Conservation (phyloP, 2,113 vertebrate species). For the human region DNA sequence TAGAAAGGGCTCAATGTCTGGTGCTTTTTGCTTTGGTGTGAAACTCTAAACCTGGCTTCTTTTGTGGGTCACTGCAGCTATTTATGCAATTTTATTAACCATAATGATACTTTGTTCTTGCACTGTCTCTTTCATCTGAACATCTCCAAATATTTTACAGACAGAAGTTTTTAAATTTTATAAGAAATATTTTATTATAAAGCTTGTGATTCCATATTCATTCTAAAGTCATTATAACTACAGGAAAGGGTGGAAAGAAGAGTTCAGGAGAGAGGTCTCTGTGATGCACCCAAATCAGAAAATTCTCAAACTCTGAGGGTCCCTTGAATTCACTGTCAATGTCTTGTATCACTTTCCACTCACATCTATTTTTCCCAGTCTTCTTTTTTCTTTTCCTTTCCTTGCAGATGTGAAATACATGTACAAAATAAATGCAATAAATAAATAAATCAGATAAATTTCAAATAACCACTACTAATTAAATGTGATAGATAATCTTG, state of each 20-base stretch:
- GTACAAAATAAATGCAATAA: not conserved
- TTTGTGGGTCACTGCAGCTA: not conserved
- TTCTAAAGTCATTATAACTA: not conserved
- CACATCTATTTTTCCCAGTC: not conserved
- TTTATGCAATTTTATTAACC: not conserved
- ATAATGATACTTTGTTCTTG: not conserved
- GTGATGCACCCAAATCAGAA: rapidly evolving
- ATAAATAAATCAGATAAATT: not conserved
- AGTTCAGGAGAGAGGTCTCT: not conserved
- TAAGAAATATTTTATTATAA: not conserved
- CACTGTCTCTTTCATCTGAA: not conserved
- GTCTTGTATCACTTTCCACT: not conserved
- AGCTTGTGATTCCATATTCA: not conserved
- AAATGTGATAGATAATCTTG: not conserved
- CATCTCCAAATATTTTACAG: not conserved
- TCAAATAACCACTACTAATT: not conserved
- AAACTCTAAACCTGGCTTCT: not conserved
- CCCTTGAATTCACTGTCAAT: not conserved
- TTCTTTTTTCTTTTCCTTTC: not conserved
- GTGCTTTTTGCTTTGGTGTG: constrained; percentile 15
- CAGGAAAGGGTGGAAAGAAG: not conserved
- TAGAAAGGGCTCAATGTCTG: not conserved
- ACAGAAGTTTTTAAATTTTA: not conserved
- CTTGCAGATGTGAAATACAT: not conserved
- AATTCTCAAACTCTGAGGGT: not conserved